Base-by-base conservation (phyloP, 64 coral and sea anemone species). In the Montipora foliosa region DNA sequence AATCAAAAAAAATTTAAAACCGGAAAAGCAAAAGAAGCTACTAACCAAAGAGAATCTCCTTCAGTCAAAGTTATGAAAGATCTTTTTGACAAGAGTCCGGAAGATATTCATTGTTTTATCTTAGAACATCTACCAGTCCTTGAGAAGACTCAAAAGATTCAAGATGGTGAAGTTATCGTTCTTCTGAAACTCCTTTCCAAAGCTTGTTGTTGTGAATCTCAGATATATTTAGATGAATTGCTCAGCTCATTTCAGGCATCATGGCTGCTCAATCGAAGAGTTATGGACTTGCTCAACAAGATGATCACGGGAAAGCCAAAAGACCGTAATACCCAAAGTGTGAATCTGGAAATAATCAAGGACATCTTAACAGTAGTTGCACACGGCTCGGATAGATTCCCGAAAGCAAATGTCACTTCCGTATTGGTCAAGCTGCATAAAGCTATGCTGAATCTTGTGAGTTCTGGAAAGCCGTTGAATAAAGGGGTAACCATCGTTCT, bases 151-250 rank as follows among this genome's bases (percentile, higher is more conserved):
- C 9, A 6, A 22, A 17, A 75, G 9, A 92, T 92, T 77, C 6
- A 16, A 44, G 77, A 95, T 44, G 84, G 85, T 17, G 87, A 53
- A 67, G 55, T 92, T 10, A 67, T 80, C 67, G 15, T 95, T 5
- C 19, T 95, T 4, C 75, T 95, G 83, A 77, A 85, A 13, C 66
- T 95, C 47, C 74, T 95, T 19, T 77, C 84, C 12, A 92, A 92
- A 67, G 94, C 85, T 52, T 95, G 94, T 61, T 47, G 82, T 64
- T 88, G 90, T 67, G 79, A 92, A 44, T 76, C 21, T 4, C 72
- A 74, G 7, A 15, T 47, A 17, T 21, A 59, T 44, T 49, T 88
- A 0, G 3, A 62, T 20, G 12, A 92, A 5, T 75, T 95, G 46
- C 78, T 95, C 19, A 76, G 68, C 19, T 14, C 88, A 10, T 50